phyloP scores from a whole-genome alignment of 2,888 invertebrate genomes.

The Pedicia rivosa region DNA sequence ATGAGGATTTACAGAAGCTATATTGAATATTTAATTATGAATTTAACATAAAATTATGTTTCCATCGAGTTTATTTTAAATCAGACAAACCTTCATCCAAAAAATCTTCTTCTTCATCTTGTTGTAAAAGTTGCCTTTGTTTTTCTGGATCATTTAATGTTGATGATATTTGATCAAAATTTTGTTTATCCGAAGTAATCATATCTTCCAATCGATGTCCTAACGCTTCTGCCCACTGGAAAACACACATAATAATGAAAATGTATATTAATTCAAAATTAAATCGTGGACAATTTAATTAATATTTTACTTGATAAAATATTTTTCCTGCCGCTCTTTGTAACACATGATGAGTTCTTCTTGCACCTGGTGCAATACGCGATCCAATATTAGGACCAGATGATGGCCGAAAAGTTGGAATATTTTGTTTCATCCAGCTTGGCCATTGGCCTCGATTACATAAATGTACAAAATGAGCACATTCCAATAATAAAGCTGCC shows the following conservation, averaged over 20 bases:
- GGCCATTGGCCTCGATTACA: constrained; percentile 99
- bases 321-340: constrained; percentile 89
- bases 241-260: constrained; percentile 1
- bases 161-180: constrained; percentile 46
- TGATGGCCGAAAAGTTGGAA: constrained; percentile 55
- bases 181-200: constrained; percentile 61
- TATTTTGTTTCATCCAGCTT: constrained; percentile 85
- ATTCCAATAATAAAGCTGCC: constrained; percentile 85
- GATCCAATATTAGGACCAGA: constrained; percentile 38
- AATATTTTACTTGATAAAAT: constrained; percentile 56
- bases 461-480: constrained; percentile 89
- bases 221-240: constrained; percentile 41
- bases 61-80: constrained; percentile 5
- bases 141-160: constrained; percentile 59
- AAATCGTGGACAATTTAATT: constrained; percentile 50
- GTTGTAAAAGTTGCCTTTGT: constrained; percentile 60
- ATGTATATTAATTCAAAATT: constrained; percentile 23
- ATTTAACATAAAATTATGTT: constrained; percentile 6
- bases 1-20: constrained; percentile 37
- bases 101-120: constrained; percentile 94
- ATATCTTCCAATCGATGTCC: constrained; percentile 85
- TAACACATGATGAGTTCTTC: constrained; percentile 53
- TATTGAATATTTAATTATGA: constrained; percentile 8
- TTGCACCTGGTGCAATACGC: constrained; percentile 38
- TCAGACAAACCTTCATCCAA: constrained; percentile 66